Conservation (phyloP, 2,888 invertebrate species). For the Alentia gelatinosa region DNA sequence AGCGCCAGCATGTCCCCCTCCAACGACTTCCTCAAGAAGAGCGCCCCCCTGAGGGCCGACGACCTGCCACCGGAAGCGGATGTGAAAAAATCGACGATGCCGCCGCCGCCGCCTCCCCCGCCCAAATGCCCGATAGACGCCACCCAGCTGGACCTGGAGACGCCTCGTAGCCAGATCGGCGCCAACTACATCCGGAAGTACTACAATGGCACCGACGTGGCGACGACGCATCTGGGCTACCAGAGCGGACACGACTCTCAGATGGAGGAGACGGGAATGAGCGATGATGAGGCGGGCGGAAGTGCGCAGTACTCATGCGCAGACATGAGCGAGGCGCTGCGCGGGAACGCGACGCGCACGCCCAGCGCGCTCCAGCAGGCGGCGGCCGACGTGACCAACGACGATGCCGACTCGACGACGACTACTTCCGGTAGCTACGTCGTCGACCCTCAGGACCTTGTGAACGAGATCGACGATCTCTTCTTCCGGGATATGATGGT, state of each 20-base stretch:
- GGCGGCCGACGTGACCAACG: neutral
- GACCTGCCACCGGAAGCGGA: neutral
- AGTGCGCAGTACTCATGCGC: conserved; percentile 54
- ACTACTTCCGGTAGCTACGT: conserved; percentile 77
- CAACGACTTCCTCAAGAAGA: conserved; percentile 31
- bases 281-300: conserved; percentile 32
- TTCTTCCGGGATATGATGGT: conserved; percentile 75
- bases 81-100: neutral
- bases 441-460: conserved; percentile 77
- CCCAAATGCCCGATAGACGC: neutral
- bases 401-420: conserved; percentile 49
- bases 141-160: conserved; percentile 24
- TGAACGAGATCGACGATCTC: conserved; percentile 77
- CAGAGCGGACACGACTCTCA: neutral
- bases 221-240: neutral
- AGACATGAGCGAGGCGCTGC: conserved; percentile 48
- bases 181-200: conserved; percentile 44
- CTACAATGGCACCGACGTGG: neutral
- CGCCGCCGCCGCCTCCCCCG: neutral
- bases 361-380: neutral
- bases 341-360: neutral
- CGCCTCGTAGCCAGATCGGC: conserved; percentile 22
- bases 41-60: neutral
- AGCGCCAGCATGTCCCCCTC: neutral
- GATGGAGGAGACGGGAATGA: conserved; percentile 16